Conservation (phyloP, 2,888 invertebrate genomes). For the Andrena dorsata region DNA sequence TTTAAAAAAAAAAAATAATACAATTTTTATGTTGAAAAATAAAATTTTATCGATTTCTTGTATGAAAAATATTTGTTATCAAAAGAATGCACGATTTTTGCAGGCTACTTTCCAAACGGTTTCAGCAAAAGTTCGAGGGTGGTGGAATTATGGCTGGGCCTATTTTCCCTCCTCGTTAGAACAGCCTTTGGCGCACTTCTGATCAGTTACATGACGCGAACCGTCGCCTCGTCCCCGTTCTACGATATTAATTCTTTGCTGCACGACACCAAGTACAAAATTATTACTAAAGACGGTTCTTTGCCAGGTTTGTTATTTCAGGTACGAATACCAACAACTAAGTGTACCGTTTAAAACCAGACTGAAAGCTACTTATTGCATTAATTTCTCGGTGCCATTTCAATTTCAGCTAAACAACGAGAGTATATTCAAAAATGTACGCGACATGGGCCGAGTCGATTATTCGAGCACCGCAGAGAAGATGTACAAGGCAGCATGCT, state of each 20-base stretch:
- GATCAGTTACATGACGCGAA: slow-evolving; percentile 62
- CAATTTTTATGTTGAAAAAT: no score
- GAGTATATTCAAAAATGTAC: rapidly evolving
- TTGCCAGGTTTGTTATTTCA: slow-evolving; percentile 25
- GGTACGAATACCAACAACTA: slow-evolving; percentile 45
- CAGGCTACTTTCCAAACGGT: slow-evolving; percentile 44
- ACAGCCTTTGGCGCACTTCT: slow-evolving; percentile 67
- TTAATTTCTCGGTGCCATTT: background rate
- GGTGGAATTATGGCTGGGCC: slow-evolving; percentile 49
- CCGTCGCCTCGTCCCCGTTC: slow-evolving; percentile 65
- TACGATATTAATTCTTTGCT: slow-evolving; percentile 56
- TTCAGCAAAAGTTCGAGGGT: slow-evolving; percentile 52
- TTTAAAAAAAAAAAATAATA: no score
- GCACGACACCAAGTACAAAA: slow-evolving; percentile 57
- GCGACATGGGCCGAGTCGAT: background rate
- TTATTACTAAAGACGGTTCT: slow-evolving; percentile 58
- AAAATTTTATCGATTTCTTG: no score
- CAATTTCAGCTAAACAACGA: background rate
- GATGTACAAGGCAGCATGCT: slow-evolving; percentile 59
- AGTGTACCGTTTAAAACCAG: no score
- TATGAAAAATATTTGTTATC: no score
- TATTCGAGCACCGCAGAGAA: background rate
- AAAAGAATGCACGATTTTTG: slow-evolving; percentile 1
- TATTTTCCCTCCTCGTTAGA: slow-evolving; percentile 67
- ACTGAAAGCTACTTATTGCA: background rate